Percentiles rank a stretch among this genome's conserved stretches.
These are phyloP conservation scores for Trisateles emortualis DNA, from an alignment of 2,888 invertebrate genomes.

Conservation along the genomic window DNA sequence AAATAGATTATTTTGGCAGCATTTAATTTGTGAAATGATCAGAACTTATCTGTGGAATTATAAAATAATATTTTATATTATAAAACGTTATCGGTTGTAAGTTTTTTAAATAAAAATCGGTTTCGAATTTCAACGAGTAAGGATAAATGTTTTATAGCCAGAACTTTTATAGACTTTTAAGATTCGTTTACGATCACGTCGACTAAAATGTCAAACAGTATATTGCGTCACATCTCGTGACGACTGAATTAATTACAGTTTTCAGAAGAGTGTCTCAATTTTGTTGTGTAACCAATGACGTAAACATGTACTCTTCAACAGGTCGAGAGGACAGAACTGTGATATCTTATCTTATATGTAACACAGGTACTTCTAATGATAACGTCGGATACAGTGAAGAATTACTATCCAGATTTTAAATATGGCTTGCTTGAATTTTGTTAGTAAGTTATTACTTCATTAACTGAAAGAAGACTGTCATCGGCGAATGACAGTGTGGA, in stretches of 20 bases:
- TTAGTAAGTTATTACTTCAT: too few relatives aligned
- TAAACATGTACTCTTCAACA: slow-evolving; percentile 48
- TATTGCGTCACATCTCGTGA: slow-evolving; percentile 54
- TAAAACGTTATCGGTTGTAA: slow-evolving; percentile 5
- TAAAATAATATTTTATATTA: not conserved
- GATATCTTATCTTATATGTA: slow-evolving; percentile 60
- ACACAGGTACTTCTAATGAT: slow-evolving; percentile 50
- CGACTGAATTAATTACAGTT: slow-evolving; percentile 52
- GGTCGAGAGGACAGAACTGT: slow-evolving; percentile 53
- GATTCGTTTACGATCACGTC: slow-evolving; percentile 32
- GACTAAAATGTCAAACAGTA: slow-evolving; percentile 25
- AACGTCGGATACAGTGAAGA: slow-evolving; percentile 33
- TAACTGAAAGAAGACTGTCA: too few relatives aligned
- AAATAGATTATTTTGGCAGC: slow-evolving; percentile 39
- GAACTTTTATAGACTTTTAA: slow-evolving; percentile 21
- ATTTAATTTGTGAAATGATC: not conserved
- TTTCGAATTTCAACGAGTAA: slow-evolving; percentile 1
- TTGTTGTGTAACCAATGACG: slow-evolving; percentile 55
- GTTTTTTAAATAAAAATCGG: slow-evolving; percentile 2
- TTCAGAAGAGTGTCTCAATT: slow-evolving; percentile 41
- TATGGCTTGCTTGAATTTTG: slow-evolving; percentile 8
- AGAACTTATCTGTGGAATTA: not conserved
- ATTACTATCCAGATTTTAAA: slow-evolving; percentile 37
- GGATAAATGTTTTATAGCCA: slow-evolving; percentile 27
- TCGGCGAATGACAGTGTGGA: too few relatives aligned